Conservation (phyloP, 2,113 vertebrate genomes). For the Microcebus ravelobensis region DNA sequence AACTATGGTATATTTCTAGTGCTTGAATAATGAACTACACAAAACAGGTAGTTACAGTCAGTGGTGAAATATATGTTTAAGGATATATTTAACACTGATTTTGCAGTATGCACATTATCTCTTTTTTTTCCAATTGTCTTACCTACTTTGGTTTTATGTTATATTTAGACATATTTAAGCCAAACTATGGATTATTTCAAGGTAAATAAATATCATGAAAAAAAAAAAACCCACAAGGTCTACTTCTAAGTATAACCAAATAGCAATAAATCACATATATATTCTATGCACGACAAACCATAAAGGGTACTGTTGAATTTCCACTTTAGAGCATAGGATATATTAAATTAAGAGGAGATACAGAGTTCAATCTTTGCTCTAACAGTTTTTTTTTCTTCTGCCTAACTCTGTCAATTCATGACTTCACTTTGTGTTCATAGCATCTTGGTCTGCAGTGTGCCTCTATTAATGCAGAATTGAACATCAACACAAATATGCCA, state of each 20-base stretch:
- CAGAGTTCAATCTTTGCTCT: not conserved
- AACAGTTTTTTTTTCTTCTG: not conserved
- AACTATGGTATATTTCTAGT: slow-evolving; percentile 8
- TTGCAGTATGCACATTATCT: not conserved
- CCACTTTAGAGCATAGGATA: not conserved
- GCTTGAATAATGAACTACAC: not conserved
- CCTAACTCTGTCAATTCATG: not conserved
- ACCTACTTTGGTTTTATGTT: not conserved
- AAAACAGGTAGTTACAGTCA: not conserved
- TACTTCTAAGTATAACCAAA: not conserved
- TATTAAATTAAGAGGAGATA: not conserved
- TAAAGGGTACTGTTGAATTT: not conserved
- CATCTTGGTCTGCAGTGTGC: not conserved
- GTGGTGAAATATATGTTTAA: slow-evolving; percentile 5
- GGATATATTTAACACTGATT: not conserved
- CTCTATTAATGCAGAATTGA: not conserved
- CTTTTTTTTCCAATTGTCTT: not conserved
- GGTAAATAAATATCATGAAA: not conserved
- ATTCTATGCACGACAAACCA: not conserved
- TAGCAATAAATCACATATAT: not conserved
- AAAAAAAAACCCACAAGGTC: rapidly evolving
- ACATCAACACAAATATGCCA: slow-evolving; percentile 1
- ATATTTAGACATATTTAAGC: not conserved
- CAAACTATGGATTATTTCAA: not conserved
- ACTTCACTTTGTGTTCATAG: not conserved